These are phyloP conservation scores for Carassius carassius DNA, from an alignment of 2,113 vertebrate genomes.

Conservation along the genomic window DNA sequence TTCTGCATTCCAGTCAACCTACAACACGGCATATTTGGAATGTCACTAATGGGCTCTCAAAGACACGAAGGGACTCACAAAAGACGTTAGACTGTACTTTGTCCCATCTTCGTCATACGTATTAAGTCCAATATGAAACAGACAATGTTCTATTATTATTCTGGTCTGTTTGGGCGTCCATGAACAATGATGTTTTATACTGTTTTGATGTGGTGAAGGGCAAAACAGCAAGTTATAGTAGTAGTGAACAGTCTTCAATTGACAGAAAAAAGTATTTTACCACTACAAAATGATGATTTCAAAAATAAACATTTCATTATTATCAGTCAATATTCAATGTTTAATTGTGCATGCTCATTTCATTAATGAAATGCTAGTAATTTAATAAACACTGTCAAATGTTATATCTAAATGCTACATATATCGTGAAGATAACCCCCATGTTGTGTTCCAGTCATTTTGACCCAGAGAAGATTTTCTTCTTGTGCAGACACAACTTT, in stretches of 20 bases:
- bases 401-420: too few species aligned
- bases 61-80: conserved; percentile 57
- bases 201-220: conserved; percentile 55
- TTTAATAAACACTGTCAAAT: too few species aligned
- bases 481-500: too few species aligned
- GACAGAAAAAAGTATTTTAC: not conserved
- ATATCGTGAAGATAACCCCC: too few species aligned
- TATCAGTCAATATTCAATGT: too few species aligned
- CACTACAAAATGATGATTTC: not conserved
- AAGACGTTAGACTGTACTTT: conserved; percentile 61
- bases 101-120: conserved; percentile 57
- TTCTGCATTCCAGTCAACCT: conserved; percentile 68
- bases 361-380: too few species aligned
- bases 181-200: conserved; percentile 53
- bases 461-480: too few species aligned
- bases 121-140: conserved; percentile 49
- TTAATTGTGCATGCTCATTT: too few species aligned
- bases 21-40: conserved; percentile 65
- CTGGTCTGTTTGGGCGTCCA: conserved; percentile 48
- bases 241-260: not conserved
- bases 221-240: conserved; percentile 55
- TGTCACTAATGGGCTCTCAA: conserved; percentile 56
- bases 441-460: too few species aligned
- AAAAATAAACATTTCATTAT: not conserved
- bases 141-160: conserved; percentile 60